Conservation (phyloP, 2,113 vertebrate genomes). For the Mohoua ochrocephala region DNA sequence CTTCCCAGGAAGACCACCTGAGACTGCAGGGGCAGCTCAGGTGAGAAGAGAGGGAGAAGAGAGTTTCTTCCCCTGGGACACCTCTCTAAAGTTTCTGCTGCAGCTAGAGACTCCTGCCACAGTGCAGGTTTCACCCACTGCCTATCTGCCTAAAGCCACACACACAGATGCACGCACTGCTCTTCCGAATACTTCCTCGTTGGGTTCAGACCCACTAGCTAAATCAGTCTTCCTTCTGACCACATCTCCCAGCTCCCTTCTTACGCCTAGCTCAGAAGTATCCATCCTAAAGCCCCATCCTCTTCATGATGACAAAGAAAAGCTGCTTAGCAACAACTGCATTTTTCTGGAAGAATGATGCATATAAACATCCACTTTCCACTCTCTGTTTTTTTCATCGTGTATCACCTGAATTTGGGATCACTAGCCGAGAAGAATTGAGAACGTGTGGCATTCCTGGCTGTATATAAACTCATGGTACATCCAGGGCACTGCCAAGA, state of each 20-base stretch:
- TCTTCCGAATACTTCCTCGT: not conserved
- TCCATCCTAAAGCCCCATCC: not conserved
- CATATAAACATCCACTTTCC: not conserved
- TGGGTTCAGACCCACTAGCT: not conserved
- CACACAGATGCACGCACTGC: not conserved
- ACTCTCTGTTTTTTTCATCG: not conserved
- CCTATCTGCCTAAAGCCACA: not conserved
- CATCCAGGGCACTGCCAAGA: not conserved
- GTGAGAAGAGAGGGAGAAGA: not conserved
- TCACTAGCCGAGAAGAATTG: not conserved
- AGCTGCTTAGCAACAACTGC: not conserved
- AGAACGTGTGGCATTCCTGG: not conserved
- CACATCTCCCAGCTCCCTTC: not conserved
- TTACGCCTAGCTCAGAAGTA: not conserved
- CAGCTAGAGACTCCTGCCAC: not conserved
- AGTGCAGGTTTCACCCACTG: not conserved
- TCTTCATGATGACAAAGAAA: not conserved
- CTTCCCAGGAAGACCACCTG: not conserved
- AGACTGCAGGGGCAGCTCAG: not conserved
- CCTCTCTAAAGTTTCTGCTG: not conserved
- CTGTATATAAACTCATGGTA: not conserved
- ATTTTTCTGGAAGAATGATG: not conserved
- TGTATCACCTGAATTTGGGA: not conserved
- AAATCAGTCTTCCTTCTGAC: not conserved
- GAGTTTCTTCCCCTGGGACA: not conserved